Conservation (phyloP, 2,888 invertebrate species). For the Nomada hirtipes region DNA sequence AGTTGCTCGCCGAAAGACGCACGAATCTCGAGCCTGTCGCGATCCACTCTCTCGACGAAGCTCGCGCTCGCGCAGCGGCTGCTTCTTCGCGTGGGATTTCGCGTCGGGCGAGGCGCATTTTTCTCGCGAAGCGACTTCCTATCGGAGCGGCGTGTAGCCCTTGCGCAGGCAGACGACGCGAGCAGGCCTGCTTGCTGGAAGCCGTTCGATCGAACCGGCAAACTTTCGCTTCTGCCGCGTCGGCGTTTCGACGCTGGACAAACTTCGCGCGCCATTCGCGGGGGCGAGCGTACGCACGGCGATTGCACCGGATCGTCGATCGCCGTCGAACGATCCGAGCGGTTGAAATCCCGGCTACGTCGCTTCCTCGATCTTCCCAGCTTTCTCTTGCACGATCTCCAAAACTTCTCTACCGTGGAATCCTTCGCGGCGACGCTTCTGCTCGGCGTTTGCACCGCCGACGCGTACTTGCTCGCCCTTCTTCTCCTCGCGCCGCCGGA, state of each 20-base stretch:
- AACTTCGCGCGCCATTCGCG: background rate
- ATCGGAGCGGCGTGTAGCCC: too few relatives aligned
- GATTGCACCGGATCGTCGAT: background rate
- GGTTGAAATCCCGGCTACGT: too few relatives aligned
- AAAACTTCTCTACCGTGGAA: conserved; percentile 24
- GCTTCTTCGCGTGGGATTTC: background rate
- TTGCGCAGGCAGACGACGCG: too few relatives aligned
- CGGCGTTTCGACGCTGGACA: background rate
- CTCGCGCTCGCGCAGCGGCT: background rate
- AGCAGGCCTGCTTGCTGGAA: background rate
- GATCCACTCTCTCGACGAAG: background rate
- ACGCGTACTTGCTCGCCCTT: background rate
- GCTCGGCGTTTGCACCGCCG: background rate
- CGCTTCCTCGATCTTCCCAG: background rate
- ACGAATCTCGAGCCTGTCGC: background rate
- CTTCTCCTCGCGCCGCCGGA: background rate
- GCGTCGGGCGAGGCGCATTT: background rate
- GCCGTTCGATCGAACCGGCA: background rate
- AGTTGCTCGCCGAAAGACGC: background rate
- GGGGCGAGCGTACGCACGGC: background rate
- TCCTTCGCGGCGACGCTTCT: background rate
- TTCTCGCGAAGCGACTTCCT: background rate
- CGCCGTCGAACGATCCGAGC: too few relatives aligned
- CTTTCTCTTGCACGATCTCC: conserved; percentile 34
- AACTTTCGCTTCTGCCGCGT: background rate